phyloP scores from a whole-genome alignment of 2,888 invertebrate species.

The Harpalus rubripes region DNA sequence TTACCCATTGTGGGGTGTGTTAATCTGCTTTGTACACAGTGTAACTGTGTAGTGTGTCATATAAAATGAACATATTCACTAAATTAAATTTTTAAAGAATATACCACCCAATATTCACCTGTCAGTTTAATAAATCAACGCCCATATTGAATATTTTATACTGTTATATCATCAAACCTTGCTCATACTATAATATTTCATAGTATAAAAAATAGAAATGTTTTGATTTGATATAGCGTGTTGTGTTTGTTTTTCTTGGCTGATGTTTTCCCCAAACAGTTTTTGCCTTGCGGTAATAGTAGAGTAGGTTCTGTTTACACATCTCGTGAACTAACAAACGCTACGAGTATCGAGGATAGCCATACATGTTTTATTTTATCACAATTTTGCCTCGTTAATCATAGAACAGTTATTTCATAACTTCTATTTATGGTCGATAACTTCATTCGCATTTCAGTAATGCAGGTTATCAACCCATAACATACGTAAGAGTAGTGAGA shows the following conservation, averaged over 20 bases:
- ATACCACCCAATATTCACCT: too few relatives aligned
- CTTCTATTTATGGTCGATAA: background rate
- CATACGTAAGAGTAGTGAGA: too few relatives aligned
- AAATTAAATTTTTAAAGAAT: too few relatives aligned
- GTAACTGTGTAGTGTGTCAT: too few relatives aligned
- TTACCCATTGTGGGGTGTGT: too few relatives aligned
- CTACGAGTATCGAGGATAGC: background rate
- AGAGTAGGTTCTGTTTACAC: background rate
- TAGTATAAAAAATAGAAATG: background rate
- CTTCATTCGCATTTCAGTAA: background rate
- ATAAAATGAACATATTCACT: too few relatives aligned
- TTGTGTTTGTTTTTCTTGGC: background rate
- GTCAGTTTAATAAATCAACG: too few relatives aligned
- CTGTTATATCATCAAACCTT: background rate
- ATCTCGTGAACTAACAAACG: background rate
- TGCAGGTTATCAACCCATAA: too few relatives aligned
- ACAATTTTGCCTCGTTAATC: background rate
- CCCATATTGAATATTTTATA: background rate
- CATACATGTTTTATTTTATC: background rate
- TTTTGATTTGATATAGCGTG: background rate
- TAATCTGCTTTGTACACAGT: too few relatives aligned
- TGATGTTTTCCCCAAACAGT: background rate
- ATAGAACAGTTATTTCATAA: background rate
- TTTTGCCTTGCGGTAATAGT: background rate
- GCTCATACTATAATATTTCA: background rate